Evolutionary conservation across 2,113 vertebrate species (phyloP), one percentile per base, ranked within the genome.

Genomic region (Trichechus manatus): DNA sequence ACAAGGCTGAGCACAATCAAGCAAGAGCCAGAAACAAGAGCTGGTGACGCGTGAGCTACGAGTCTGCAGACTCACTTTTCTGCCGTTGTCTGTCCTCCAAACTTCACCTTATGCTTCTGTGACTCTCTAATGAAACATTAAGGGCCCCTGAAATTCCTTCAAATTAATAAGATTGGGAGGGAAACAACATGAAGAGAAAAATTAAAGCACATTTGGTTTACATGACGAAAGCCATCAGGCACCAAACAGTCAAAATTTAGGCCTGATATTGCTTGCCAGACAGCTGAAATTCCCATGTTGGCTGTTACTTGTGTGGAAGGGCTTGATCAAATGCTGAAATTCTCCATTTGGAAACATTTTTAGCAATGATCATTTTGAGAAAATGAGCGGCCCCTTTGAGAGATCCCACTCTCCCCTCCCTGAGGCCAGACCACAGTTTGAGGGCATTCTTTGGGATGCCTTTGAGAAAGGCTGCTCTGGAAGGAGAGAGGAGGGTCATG

Each of bases 51-150:
- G 6, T 3, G 27, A 70, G n/a, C 56, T 1, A 7, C 19, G 31
- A 1, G 56, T 25, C 44, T 0, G 1, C 27, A 27, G 20, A 0
- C 17, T 4, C 17, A 68, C 9, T 1, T 25, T 4, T 13, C 3
- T 25, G 42, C 39, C 61, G 19, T 7, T 15, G 39, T 36, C 59
- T 66, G 22, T 9, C 70, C 56, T 87, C 75, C 36, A 36, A 6
- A 33, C 23, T 9, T 66, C 10, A 31, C 66, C 47, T 31, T 23
- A 1, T 8, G 11, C 7, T 36, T 39, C 75, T 33, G 68, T 53
- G 63, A 50, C 68, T 39, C 61, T 91, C 63, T 27, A n/a, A 20
- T 5, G 61, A 68, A 80, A 39, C 89, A 29, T 1, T 1, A 33
- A 64, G 22, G 82, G 31, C 17, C 14, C 4, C 33, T 23, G 47